phyloP scores from a whole-genome alignment of 2,113 vertebrate species.

The Gulo gulo region DNA sequence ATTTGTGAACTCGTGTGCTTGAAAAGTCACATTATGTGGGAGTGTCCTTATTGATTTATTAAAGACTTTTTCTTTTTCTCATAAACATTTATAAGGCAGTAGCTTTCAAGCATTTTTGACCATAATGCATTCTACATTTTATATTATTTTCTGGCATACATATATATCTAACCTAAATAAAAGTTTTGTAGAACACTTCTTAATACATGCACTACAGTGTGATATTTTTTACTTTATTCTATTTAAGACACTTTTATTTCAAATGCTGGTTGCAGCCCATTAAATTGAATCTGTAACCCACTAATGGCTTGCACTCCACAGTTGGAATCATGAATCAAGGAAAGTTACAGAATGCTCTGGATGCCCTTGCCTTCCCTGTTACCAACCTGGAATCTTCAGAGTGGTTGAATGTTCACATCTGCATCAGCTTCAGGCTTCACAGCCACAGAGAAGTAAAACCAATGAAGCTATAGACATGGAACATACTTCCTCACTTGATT shows the following conservation, averaged over 20 bases:
- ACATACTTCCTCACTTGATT: neutral
- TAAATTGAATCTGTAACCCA: neutral
- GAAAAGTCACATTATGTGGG: neutral
- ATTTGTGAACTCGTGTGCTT: neutral
- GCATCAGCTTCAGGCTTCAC: neutral
- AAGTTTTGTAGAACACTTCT: neutral
- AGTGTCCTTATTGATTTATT: neutral
- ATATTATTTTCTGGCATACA: neutral
- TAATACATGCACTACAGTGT: neutral
- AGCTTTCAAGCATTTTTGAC: neutral
- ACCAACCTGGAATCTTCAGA: slow-evolving; percentile 30
- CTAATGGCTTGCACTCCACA: neutral
- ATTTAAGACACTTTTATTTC: neutral
- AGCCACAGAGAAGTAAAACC: neutral
- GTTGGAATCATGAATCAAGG: neutral
- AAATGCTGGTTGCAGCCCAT: neutral
- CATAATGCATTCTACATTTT: neutral
- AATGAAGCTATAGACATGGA: neutral
- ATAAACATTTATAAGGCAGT: neutral
- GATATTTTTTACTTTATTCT: neutral
- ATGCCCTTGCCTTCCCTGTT: neutral
- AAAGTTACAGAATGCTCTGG: neutral
- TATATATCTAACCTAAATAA: neutral
- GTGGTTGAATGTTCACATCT: neutral
- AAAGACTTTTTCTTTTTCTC: no score